Conservation (phyloP, 2,797 vertebrate genomes). For the Ceyx erithaca region DNA sequence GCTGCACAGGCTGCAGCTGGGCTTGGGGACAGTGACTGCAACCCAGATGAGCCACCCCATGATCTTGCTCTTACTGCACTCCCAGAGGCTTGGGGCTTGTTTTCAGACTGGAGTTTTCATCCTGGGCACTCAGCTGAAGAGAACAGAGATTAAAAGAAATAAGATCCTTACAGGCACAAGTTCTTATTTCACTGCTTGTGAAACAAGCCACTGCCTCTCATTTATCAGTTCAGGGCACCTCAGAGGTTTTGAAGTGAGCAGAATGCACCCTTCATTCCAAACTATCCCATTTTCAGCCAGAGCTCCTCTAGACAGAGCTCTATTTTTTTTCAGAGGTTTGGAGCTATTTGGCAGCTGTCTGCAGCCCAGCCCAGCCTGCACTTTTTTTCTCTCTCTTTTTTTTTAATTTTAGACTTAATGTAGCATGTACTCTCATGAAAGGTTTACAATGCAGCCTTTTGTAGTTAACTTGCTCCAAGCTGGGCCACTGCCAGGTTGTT, state of each 20-base stretch:
- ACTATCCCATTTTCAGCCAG: background rate
- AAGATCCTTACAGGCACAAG: background rate
- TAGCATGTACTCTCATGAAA: conserved; percentile 51
- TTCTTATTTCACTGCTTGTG: background rate
- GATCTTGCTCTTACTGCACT: background rate
- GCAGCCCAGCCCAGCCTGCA: background rate
- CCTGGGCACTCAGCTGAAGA: accelerated
- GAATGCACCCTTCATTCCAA: background rate
- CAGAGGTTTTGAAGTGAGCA: background rate
- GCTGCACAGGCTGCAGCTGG: background rate
- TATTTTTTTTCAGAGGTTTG: conserved; percentile 4
- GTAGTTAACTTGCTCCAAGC: conserved; percentile 62
- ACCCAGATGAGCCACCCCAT: background rate
- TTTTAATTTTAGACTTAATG: conserved; percentile 52
- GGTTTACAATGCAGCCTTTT: conserved; percentile 68
- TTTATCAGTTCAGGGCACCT: background rate
- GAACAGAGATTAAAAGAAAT: background rate
- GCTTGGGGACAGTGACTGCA: background rate
- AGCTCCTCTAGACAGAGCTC: background rate
- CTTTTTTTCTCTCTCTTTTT: background rate
- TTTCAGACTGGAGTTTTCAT: background rate
- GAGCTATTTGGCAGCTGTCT: conserved; percentile 18
- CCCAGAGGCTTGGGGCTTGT: background rate
- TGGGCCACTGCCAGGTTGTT: conserved; percentile 68
- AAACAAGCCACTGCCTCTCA: background rate